These are phyloP conservation scores for Hypsibius dujardini DNA, from an alignment of 1,140 invertebrate species.

Conservation along the genomic window DNA sequence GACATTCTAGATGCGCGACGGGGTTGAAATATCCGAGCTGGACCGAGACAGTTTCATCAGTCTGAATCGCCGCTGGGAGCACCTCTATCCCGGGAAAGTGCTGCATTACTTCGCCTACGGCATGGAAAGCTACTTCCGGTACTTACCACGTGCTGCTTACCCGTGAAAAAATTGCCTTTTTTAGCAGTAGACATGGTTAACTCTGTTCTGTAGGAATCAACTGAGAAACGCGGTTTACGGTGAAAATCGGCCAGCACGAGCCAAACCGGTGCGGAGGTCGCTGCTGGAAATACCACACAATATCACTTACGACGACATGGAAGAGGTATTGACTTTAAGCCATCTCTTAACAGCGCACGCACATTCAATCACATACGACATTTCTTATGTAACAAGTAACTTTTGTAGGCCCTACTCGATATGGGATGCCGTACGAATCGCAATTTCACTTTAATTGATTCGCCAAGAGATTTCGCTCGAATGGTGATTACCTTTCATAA, in stretches of 20 bases:
- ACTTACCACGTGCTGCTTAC: neutral
- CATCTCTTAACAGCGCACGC: too few species aligned
- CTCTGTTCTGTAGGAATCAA: constrained; percentile 12
- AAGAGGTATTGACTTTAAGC: too few species aligned
- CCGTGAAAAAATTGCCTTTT: neutral
- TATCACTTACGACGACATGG: neutral
- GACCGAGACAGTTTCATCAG: neutral
- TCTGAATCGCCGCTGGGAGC: neutral
- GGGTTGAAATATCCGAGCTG: neutral
- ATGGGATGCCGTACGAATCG: neutral
- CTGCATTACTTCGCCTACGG: constrained; percentile 10
- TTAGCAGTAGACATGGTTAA: neutral
- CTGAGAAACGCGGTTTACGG: neutral
- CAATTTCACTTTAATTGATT: neutral
- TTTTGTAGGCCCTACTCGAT: neutral
- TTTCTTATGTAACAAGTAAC: too few species aligned
- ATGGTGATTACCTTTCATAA: neutral
- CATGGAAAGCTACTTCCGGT: constrained; percentile 8
- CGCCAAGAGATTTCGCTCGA: constrained; percentile 6
- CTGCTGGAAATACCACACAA: neutral
- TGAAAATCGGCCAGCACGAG: constrained; percentile 9
- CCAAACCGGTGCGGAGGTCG: neutral
- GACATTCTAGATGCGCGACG: too few species aligned
- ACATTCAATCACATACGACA: too few species aligned
- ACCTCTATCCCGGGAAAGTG: neutral